Percentiles rank a stretch among this genome's conserved stretches.
These are phyloP conservation scores for Astreopora myriophthalma DNA, from an alignment of 64 coral and sea anemone genomes.

Conservation along the genomic window DNA sequence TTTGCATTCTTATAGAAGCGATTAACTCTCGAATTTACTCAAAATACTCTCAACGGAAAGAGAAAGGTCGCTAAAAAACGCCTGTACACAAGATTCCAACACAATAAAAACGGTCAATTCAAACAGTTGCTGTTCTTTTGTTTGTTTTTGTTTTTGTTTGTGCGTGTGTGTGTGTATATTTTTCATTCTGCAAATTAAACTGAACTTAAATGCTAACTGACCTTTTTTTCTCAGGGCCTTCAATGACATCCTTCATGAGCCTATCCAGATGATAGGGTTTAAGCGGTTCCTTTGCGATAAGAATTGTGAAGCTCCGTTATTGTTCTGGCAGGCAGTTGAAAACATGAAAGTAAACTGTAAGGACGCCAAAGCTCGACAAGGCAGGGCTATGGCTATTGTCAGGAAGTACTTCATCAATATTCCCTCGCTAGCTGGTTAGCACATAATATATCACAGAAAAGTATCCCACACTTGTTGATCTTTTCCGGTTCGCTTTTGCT, in stretches of 20 bases:
- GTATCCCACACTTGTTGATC: too few relatives aligned
- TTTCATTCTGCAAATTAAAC: too few relatives aligned
- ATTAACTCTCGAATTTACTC: too few relatives aligned
- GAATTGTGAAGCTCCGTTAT: constrained; percentile 60
- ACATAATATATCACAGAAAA: not conserved
- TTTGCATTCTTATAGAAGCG: too few relatives aligned
- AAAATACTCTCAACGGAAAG: too few relatives aligned
- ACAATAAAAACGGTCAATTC: too few relatives aligned
- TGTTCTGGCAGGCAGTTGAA: constrained; percentile 96
- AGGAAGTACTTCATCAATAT: constrained; percentile 94
- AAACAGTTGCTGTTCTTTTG: too few relatives aligned
- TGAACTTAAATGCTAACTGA: not conserved
- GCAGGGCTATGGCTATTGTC: constrained; percentile 55
- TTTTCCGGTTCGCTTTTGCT: too few relatives aligned
- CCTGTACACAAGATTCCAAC: too few relatives aligned
- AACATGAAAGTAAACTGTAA: constrained; percentile 92
- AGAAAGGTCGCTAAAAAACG: too few relatives aligned
- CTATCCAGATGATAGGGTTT: constrained; percentile 75
- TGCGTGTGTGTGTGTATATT: too few relatives aligned
- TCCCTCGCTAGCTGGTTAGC: constrained; percentile 72
- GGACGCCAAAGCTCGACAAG: constrained; percentile 81
- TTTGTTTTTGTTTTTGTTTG: too few relatives aligned
- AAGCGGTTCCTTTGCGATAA: constrained; percentile 74
- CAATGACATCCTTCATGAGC: constrained; percentile 71
- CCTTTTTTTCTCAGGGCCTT: constrained; percentile 59